phyloP scores from a whole-genome alignment of 2,888 invertebrate genomes.

The Chymomyza procnemis region DNA sequence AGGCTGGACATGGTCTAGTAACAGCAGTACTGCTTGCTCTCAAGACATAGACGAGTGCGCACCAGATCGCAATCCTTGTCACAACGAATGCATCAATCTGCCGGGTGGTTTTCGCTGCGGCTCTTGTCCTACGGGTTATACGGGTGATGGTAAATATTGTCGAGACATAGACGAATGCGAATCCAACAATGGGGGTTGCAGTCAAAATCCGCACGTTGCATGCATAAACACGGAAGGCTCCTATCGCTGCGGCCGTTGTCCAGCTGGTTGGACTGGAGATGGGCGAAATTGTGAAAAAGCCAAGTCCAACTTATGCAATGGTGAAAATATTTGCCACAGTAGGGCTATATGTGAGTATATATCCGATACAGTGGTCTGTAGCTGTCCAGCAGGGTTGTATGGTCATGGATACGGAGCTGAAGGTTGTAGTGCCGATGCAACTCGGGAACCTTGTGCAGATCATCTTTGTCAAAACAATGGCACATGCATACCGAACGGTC shows the following conservation, averaged over 20 bases:
- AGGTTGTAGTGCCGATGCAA: conserved; percentile 82
- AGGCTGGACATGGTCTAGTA: conserved; percentile 90
- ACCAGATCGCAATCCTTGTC: conserved; percentile 84
- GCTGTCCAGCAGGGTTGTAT: conserved; percentile 88
- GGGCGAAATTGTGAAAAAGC: conserved; percentile 83
- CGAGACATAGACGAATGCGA: conserved; percentile 93
- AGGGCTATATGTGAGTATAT: conserved; percentile 88
- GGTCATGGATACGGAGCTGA: conserved; percentile 89
- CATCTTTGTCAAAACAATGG: conserved; percentile 82
- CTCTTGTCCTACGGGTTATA: conserved; percentile 90
- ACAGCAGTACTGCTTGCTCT: conserved; percentile 81
- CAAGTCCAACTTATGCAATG: conserved; percentile 65
- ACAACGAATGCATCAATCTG: conserved; percentile 91
- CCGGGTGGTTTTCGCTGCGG: conserved; percentile 94
- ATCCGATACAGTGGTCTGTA: conserved; percentile 84
- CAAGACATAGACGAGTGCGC: conserved; percentile 94
- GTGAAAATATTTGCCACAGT: conserved; percentile 85
- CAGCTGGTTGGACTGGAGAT: conserved; percentile 91
- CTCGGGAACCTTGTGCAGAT: conserved; percentile 79
- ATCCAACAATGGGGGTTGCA: conserved; percentile 92
- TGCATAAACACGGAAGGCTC: conserved; percentile 96
- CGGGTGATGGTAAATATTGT: conserved; percentile 92
- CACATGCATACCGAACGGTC: conserved; percentile 60
- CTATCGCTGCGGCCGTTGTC: conserved; percentile 91
- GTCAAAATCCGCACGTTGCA: conserved; percentile 86